phyloP scores from a whole-genome alignment of 1,140 invertebrate species.

The Mesaphorura yosii region DNA sequence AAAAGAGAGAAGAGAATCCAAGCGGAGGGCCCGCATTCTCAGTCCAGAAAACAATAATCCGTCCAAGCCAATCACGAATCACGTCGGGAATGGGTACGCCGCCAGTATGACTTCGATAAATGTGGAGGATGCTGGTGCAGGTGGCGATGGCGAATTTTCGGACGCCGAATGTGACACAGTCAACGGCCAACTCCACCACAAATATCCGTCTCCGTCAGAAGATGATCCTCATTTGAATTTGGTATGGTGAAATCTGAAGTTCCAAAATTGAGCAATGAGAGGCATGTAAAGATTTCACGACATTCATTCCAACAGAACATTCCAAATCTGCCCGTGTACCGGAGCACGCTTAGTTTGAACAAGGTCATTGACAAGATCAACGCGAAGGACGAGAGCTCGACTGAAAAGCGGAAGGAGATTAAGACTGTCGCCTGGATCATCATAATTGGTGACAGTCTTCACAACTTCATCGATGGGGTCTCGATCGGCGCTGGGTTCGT shows the following conservation, averaged over 20 bases:
- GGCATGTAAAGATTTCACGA: too few species aligned
- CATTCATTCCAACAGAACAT: not conserved
- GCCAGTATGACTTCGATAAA: too few species aligned
- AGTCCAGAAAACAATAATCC: conserved; percentile 9
- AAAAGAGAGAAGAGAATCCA: too few species aligned
- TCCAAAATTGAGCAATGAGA: too few species aligned
- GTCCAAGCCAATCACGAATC: not conserved
- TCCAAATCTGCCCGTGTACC: conserved; percentile 10
- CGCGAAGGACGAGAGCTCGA: not conserved
- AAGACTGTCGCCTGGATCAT: conserved; percentile 57
- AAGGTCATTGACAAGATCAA: conserved; percentile 3
- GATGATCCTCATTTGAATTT: too few species aligned
- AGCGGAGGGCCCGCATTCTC: too few species aligned
- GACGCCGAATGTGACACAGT: too few species aligned
- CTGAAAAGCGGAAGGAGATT: conserved; percentile 30
- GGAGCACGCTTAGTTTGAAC: conserved; percentile 25
- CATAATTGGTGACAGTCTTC: conserved; percentile 55
- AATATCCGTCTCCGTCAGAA: too few species aligned
- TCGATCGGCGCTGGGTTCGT: conserved; percentile 50
- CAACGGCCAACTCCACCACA: too few species aligned
- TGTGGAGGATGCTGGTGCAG: not conserved
- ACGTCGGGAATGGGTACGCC: too few species aligned
- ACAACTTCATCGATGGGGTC: conserved; percentile 58
- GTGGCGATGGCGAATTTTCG: conserved; percentile 4
- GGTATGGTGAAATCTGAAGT: too few species aligned